Conservation (phyloP, 2,113 vertebrate genomes). For the Anarhynchus alexandrinus region DNA sequence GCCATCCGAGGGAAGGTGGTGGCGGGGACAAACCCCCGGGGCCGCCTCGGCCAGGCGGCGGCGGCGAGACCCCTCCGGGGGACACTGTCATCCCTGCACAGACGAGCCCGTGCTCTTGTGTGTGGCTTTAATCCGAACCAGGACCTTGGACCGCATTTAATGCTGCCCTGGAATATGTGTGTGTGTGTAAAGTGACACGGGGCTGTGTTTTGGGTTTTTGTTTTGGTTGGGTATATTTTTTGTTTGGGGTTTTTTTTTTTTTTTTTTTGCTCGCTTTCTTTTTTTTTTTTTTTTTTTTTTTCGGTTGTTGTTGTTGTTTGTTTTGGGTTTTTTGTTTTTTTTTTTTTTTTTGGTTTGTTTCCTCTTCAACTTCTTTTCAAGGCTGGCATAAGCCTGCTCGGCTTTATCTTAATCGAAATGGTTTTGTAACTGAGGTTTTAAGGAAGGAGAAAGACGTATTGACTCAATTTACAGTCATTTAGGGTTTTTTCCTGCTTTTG, state of each 20-base stretch:
- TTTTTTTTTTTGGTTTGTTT: too few species aligned
- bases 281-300: too few species aligned
- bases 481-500: neutral
- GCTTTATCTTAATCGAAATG: neutral
- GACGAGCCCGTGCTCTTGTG: neutral
- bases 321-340: too few species aligned
- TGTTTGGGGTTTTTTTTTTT: neutral
- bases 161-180: neutral
- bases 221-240: neutral
- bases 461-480: constrained; percentile 3
- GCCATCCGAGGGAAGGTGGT: neutral
- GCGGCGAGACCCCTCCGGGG: neutral
- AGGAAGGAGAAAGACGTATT: neutral
- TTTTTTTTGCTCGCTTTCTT: neutral
- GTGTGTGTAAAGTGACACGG: neutral
- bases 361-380: neutral
- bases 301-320: too few species aligned
- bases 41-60: neutral
- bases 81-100: neutral
- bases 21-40: neutral
- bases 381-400: neutral
- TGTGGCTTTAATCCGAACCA: neutral
- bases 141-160: neutral
- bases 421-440: neutral
- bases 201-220: neutral